Evolutionary conservation across 1,140 invertebrate genomes (phyloP), one percentile per base, ranked within the genome.

Genomic region (Drosophila arawakana): DNA sequence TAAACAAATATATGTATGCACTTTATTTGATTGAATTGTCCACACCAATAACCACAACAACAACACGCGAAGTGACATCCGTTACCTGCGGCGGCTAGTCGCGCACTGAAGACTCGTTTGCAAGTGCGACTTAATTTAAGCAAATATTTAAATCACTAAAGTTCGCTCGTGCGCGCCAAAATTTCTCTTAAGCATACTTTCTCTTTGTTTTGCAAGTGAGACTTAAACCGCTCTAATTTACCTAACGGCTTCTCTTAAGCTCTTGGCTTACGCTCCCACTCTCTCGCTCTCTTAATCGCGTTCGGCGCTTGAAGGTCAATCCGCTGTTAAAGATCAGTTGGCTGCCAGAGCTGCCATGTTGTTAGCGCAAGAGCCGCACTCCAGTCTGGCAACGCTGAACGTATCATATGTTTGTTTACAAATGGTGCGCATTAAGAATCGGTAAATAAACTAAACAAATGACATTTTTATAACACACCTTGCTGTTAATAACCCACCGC

Each of bases 361-460:
- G 7, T 13, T 6, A 46, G 44, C 18, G 43, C 30, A 18, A 47
- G n/a, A 30, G 21, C 4, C 7, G 18, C 25, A 30, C 11, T 10
- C 5, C 9, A 58, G 25, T 65, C 68, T 75, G 73, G 73, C 47
- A 75, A 34, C 73, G 7, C 73, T 18, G 2, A 1, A 1, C 13
- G 30, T 41, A 30, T 39, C 13, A 11, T 37, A 15, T 37, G 7
- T 41, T 76, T 73, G 57, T 73, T 79, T 73, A 73, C 59, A 60
- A 30, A 96, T 96, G 95, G 95, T 95, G 35, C 94, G 95, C 11
- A 95, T 95, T 74, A 95, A 96, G 91, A 95, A 95, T 82, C 94
- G 95, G 95, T 95, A 93, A 84, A 67, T 60, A 46, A 25, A 62
- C 57, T 30, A 25, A 58, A 9, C 21, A 76, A 69, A 58, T 47